phyloP scores from a whole-genome alignment of 2,113 vertebrate species.

The Gymnogyps californianus region DNA sequence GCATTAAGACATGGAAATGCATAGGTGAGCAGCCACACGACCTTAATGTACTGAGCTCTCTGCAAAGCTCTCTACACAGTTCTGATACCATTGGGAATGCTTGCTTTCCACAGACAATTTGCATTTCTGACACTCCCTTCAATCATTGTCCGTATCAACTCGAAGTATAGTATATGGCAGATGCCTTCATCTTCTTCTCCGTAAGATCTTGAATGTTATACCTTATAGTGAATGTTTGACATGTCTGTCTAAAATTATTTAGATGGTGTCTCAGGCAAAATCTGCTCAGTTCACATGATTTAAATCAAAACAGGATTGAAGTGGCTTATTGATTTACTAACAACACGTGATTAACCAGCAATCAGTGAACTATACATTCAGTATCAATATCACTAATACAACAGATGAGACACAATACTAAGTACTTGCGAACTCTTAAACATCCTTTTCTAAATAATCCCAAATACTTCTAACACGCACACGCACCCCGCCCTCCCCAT shows the following conservation, averaged over 20 bases:
- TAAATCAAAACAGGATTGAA: not conserved
- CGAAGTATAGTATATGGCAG: not conserved
- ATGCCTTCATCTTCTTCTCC: not conserved
- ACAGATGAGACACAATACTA: not conserved
- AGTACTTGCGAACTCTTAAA: not conserved
- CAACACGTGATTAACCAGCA: not conserved
- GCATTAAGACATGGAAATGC: not conserved
- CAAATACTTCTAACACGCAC: too few species aligned
- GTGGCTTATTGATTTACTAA: not conserved
- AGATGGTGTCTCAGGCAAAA: not conserved
- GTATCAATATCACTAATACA: not conserved
- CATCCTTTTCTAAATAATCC: not conserved
- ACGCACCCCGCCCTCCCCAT: accelerated
- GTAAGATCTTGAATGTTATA: not conserved
- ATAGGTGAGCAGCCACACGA: not conserved
- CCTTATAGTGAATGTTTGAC: not conserved
- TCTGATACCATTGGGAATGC: not conserved
- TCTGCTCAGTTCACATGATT: not conserved
- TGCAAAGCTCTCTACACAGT: not conserved
- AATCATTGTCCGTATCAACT: not conserved
- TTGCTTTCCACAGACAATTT: not conserved
- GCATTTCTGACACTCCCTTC: not conserved
- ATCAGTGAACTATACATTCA: not conserved
- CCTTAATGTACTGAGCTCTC: not conserved
- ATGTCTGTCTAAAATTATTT: not conserved